Conservation (phyloP, 2,797 vertebrate species). For the Chrysocyon brachyurus region DNA sequence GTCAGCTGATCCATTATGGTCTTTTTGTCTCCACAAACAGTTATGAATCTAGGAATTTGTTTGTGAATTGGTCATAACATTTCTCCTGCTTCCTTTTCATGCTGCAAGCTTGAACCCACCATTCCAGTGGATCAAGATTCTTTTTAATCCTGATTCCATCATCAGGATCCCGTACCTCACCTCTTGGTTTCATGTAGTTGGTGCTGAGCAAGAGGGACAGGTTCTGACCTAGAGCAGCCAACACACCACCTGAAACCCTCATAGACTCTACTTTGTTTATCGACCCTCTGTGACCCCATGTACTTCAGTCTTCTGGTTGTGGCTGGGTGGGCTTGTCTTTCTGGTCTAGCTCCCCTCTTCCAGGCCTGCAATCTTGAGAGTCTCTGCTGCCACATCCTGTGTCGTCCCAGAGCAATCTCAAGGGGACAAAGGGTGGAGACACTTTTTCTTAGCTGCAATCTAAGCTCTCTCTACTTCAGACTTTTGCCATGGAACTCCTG, state of each 20-base stretch:
- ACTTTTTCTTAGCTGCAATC: neutral
- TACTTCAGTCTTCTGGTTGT: neutral
- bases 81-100: neutral
- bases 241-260: neutral
- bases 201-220: neutral
- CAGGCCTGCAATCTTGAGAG: too few species aligned
- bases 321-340: neutral
- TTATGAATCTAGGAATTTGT: neutral
- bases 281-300: neutral
- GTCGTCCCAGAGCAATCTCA: neutral
- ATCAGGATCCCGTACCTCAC: fast-evolving
- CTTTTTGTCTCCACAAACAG: constrained; percentile 22
- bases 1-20: neutral
- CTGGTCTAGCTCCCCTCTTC: neutral
- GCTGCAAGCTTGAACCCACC: neutral
- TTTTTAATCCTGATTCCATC: neutral
- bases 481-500: neutral
- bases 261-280: neutral
- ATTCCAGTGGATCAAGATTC: neutral
- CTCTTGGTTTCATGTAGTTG: neutral
- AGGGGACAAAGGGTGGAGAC: neutral
- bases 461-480: neutral
- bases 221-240: neutral
- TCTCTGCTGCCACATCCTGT: neutral
- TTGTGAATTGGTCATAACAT: neutral